These are phyloP conservation scores for Barbus barbus DNA, from an alignment of 2,113 vertebrate genomes.

Conservation along the genomic window DNA sequence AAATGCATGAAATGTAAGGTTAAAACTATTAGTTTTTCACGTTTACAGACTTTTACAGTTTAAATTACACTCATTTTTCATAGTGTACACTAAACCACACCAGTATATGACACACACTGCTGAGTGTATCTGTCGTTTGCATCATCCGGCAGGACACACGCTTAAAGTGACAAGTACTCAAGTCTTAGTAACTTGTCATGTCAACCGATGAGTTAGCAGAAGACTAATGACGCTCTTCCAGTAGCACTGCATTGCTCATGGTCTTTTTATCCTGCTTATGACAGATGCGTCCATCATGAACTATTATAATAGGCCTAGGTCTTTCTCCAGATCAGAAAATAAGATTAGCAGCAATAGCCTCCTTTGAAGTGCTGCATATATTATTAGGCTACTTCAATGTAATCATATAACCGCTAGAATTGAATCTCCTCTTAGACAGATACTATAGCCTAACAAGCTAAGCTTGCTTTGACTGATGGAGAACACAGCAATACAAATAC, in stretches of 20 bases:
- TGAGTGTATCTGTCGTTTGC: not conserved
- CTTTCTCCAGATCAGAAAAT: not conserved
- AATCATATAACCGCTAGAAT: not conserved
- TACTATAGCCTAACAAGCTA: slow-evolving; percentile 1
- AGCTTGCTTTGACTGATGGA: slow-evolving; percentile 1
- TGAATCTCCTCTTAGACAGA: slow-evolving; percentile 12
- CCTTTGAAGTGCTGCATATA: not conserved
- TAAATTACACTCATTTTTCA: not conserved
- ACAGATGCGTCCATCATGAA: not conserved
- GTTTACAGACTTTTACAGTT: not conserved
- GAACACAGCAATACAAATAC: slow-evolving; percentile 18
- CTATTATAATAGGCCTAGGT: not conserved
- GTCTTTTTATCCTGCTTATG: not conserved
- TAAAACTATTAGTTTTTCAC: too few relatives aligned
- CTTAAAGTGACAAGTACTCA: not conserved
- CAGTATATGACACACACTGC: not conserved
- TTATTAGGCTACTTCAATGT: not conserved
- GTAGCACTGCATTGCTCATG: not conserved
- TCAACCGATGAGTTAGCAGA: not conserved
- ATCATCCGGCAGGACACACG: not conserved
- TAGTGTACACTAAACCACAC: not conserved
- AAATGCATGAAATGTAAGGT: too few relatives aligned
- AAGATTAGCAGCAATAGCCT: not conserved
- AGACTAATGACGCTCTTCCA: not conserved
- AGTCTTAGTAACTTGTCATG: not conserved